phyloP scores from a whole-genome alignment of 2,888 invertebrate genomes.

The Rhagophthalmus giganteus region DNA sequence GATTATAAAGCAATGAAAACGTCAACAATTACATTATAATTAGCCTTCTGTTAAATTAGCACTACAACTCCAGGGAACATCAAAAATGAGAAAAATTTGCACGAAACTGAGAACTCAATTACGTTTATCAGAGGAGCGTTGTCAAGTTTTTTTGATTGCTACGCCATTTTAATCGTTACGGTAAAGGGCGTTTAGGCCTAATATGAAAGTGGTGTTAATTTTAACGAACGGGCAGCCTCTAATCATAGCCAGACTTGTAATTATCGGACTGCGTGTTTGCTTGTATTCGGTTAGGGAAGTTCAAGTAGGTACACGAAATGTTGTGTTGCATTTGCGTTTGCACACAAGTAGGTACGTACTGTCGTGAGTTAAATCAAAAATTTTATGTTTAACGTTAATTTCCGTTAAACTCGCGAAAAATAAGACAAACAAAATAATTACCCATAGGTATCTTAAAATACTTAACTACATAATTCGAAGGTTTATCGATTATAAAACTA shows the following conservation, averaged over 20 bases:
- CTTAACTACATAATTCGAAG: no score
- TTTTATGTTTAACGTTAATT: no score
- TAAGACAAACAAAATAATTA: no score
- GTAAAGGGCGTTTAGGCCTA: slow-evolving; percentile 15
- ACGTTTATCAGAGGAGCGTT: slow-evolving; percentile 44
- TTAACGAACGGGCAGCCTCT: slow-evolving; percentile 49
- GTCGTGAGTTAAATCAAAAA: slow-evolving; percentile 15
- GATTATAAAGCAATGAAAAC: slow-evolving; percentile 28
- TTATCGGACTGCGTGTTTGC: slow-evolving; percentile 51
- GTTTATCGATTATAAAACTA: slow-evolving; percentile 7
- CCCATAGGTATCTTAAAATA: no score
- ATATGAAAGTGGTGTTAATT: slow-evolving; percentile 33
- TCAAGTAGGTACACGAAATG: slow-evolving; percentile 41
- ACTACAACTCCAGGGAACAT: slow-evolving; percentile 41
- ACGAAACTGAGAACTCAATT: slow-evolving; percentile 53
- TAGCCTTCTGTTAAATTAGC: slow-evolving; percentile 42
- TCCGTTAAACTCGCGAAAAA: neutral
- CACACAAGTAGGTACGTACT: no score
- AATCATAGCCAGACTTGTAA: slow-evolving; percentile 50
- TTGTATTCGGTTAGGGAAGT: slow-evolving; percentile 46
- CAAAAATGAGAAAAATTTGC: slow-evolving; percentile 42
- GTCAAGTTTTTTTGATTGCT: slow-evolving; percentile 42
- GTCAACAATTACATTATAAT: slow-evolving; percentile 44
- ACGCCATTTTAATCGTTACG: slow-evolving; percentile 40
- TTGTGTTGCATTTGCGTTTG: slow-evolving; percentile 41